Percentiles rank a stretch among this genome's conserved stretches.
Conservation (phyloP, 2,888 invertebrate species). For the Rapana venosa region DNA sequence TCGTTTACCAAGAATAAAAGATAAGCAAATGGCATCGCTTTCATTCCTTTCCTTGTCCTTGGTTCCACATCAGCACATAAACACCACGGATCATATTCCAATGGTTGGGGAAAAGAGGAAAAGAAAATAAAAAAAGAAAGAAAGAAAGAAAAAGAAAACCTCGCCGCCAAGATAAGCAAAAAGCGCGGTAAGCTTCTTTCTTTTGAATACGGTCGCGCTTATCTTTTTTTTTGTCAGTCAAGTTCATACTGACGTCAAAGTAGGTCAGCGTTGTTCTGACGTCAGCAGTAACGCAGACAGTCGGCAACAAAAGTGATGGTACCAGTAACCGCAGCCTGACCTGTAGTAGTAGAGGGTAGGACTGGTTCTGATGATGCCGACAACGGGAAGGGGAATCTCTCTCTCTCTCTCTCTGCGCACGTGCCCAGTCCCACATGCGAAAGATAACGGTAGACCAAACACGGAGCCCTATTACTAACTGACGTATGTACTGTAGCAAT, state of each 20-base stretch:
- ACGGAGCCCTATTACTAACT: no score
- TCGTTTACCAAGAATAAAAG: no score
- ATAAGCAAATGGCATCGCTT: not conserved
- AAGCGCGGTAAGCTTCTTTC: not conserved
- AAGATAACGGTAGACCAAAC: no score
- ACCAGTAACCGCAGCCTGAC: conserved; percentile 14
- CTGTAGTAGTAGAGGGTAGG: not conserved
- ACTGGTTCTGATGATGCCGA: no score
- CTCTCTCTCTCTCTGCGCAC: no score
- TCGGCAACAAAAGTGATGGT: not conserved
- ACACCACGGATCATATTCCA: not conserved
- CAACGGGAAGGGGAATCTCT: no score
- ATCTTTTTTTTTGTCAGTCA: not conserved
- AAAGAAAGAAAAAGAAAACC: not conserved
- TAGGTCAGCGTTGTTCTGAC: conserved; percentile 9
- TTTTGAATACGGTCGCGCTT: not conserved
- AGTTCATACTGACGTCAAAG: not conserved
- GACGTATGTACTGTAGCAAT: no score
- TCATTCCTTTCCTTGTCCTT: not conserved
- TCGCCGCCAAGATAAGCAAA: no score
- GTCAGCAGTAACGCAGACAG: not conserved
- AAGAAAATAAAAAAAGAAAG: no score
- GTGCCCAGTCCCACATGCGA: no score
- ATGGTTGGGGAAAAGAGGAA: not conserved
- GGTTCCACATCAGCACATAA: not conserved